Conservation (phyloP, 2,113 vertebrate genomes). For the rat (Rattus norvegicus) region GRCr8 NC_086039.1:109467001-109467500, state of each 20-base stretch:
- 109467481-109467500: slow-evolving; percentile 34
- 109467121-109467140: background rate
- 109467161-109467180: background rate
- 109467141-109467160: background rate
- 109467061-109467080: background rate
- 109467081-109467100: background rate
- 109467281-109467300: background rate
- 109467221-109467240: background rate
- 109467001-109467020: background rate
- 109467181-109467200: background rate
- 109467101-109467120: background rate
- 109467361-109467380: slow-evolving; percentile 17
- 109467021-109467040: no score
- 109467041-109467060: background rate
- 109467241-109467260: background rate
- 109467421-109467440: slow-evolving; percentile 32
- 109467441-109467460: slow-evolving; percentile 47
- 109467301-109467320: background rate
- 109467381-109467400: slow-evolving; percentile 41
- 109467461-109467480: slow-evolving; percentile 24
- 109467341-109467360: slow-evolving; percentile 17
- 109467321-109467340: background rate
- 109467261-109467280: background rate
- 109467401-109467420: slow-evolving; percentile 22
- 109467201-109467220: background rate